Evolutionary conservation across 2,888 invertebrate species (phyloP).

Genomic region (Chloroclystis v-ata): DNA sequence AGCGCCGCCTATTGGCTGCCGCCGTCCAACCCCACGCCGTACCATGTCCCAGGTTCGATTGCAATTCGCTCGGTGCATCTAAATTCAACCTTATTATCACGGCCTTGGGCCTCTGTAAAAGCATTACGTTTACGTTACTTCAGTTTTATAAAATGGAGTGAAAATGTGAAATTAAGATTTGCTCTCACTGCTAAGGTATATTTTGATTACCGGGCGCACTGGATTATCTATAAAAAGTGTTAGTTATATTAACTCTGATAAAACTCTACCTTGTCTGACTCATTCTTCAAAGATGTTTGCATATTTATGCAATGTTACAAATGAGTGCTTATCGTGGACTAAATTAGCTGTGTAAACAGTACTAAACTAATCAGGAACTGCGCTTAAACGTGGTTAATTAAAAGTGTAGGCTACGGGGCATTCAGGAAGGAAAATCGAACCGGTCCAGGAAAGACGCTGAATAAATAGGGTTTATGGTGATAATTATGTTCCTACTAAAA

Average conservation of each 20-base stretch:
- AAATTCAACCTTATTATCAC: constrained; percentile 23
- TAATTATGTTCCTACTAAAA: too few relatives aligned
- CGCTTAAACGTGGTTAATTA: not conserved
- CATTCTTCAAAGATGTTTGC: constrained; percentile 15
- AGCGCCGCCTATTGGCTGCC: constrained; percentile 91
- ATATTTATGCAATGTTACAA: not conserved
- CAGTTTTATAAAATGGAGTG: not conserved
- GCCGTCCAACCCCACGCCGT: constrained; percentile 87
- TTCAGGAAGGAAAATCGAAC: not conserved
- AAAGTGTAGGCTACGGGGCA: not conserved
- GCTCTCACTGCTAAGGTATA: not conserved
- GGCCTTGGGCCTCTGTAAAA: constrained; percentile 10
- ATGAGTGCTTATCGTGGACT: constrained; percentile 7
- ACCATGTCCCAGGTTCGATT: constrained; percentile 88
- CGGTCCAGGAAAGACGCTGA: too few relatives aligned
- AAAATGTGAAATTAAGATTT: too few relatives aligned
- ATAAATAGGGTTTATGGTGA: too few relatives aligned
- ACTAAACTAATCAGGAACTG: not conserved
- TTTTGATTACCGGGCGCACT: constrained; percentile 22
- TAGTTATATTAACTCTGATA: constrained; percentile 16
- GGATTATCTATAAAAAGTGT: constrained; percentile 10
- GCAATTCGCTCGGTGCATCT: constrained; percentile 19
- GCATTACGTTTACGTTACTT: not conserved
- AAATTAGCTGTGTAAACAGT: not conserved
- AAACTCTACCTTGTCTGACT: constrained; percentile 20